Percentiles rank a stretch among this genome's conserved stretches.
These are phyloP conservation scores for Bombus superbus DNA, from an alignment of 1,140 invertebrate genomes.

Conservation along the genomic window DNA sequence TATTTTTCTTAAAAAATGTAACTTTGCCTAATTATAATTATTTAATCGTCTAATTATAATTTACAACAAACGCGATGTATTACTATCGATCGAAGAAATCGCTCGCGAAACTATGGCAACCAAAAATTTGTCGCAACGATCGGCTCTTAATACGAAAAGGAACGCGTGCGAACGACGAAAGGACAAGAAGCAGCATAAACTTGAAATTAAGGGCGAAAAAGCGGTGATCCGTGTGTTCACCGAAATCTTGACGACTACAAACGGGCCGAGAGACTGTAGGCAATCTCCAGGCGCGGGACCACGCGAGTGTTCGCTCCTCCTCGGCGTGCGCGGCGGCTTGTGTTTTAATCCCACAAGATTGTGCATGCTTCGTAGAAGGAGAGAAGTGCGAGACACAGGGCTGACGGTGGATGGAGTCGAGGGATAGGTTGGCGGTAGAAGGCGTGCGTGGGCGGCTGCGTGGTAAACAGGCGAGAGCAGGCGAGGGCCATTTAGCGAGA, in stretches of 20 bases:
- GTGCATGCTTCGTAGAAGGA: slow-evolving; percentile 61
- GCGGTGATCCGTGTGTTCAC: slow-evolving; percentile 62
- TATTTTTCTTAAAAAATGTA: too few species aligned
- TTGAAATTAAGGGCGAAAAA: slow-evolving; percentile 69
- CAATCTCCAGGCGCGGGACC: slow-evolving; percentile 50
- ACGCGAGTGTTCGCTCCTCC: slow-evolving; percentile 27
- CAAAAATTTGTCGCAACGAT: too few species aligned
- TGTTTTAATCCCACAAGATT: slow-evolving; percentile 80
- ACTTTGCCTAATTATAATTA: too few species aligned
- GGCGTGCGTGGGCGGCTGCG: slow-evolving; percentile 48
- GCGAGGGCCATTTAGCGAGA: slow-evolving; percentile 79
- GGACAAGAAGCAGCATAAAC: neutral
- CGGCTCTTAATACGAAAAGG: too few species aligned
- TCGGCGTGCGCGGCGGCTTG: slow-evolving; percentile 60
- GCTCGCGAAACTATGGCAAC: too few species aligned
- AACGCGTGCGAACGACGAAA: too few species aligned
- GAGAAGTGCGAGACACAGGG: slow-evolving; percentile 41
- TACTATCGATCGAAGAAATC: too few species aligned
- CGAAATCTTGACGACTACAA: slow-evolving; percentile 76
- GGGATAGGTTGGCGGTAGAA: slow-evolving; percentile 43
- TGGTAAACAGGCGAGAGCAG: slow-evolving; percentile 58
- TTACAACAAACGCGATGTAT: too few species aligned
- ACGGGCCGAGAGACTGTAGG: slow-evolving; percentile 68
- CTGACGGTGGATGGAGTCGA: neutral
- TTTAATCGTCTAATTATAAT: too few species aligned